Conservation (phyloP, 2,888 invertebrate species). For the Allophyes oxyacanthae region DNA sequence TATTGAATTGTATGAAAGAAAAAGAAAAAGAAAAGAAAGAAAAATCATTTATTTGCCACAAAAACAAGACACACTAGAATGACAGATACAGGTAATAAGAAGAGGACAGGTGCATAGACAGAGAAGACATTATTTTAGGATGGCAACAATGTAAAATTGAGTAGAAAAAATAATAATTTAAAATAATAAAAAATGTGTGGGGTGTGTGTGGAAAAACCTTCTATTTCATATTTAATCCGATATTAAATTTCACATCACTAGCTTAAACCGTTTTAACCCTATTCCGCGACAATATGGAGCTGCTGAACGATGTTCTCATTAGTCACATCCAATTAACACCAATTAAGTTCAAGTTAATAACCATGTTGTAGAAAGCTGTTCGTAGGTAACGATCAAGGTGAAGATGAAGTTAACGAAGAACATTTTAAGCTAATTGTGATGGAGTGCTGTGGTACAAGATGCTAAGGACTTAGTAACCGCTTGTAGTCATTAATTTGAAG, state of each 20-base stretch:
- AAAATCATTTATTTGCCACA: too few species aligned
- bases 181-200: too few species aligned
- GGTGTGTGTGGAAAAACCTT: too few species aligned
- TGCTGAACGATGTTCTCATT: slow-evolving; percentile 45
- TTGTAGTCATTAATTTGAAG: slow-evolving; percentile 10
- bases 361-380: slow-evolving; percentile 41
- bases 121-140: too few species aligned
- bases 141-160: too few species aligned
- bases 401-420: slow-evolving; percentile 52
- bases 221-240: neutral
- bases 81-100: too few species aligned
- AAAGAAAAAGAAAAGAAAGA: too few species aligned
- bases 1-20: too few species aligned
- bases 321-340: slow-evolving; percentile 46
- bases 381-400: slow-evolving; percentile 34
- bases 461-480: slow-evolving; percentile 9
- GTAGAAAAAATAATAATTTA: too few species aligned
- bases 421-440: slow-evolving; percentile 49
- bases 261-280: slow-evolving; percentile 4
- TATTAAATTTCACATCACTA: neutral
- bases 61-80: too few species aligned
- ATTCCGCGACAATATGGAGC: slow-evolving; percentile 15
- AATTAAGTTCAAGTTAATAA: slow-evolving; percentile 51
- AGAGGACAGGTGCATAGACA: too few species aligned
- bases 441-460: slow-evolving; percentile 12